Base-by-base conservation (phyloP, 2,888 invertebrate species). In the Latrodectus elegans region DNA sequence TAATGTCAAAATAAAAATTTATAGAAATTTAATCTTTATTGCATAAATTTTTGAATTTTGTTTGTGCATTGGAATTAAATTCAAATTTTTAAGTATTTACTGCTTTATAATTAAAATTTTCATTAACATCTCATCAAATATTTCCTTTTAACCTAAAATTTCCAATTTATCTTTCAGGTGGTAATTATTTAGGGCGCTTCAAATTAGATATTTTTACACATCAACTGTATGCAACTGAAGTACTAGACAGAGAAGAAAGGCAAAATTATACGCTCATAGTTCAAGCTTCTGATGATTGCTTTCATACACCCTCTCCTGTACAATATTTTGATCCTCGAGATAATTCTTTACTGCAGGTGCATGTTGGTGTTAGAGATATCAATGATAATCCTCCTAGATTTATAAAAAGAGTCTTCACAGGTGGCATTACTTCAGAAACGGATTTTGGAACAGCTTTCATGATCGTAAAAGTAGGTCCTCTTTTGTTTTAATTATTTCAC, bases 301-400 rank as follows among this genome's bases (percentile, higher is more conserved):
- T 94, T 0, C 93, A 93, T 1, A 91, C 93, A 0, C 95, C 96
- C 0, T 93, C 92, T 55, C 94, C 94, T 89, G 92, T 94, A 78
- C 93, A 93, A 80, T 93, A 93, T 70, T 93, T 94, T 85, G 91
- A 91, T 89, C 90, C 92, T 68, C 90, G 93, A 2, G 95, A 95
- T 84, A 95, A 95, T 90, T 96, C 91, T 75, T 82, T 91, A 70
- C 74, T 90, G 11, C 90, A 90, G 70, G 90, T 90, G 14, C 75
- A 89, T 15, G 84, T 90, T 17, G 87, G 89, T 4, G 95, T 99
- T 0, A 92, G 94, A 70, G 99, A 99, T 91, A 94, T 97, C 2
- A 98, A 99, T 91, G 99, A 99, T 91, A 98, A 98, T 92, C 94
- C 96, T 0, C 98, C 99, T 0, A 94, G 93, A 91, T 98, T 98